Percentiles rank a stretch among this genome's conserved stretches.
Conservation (phyloP, 2,113 vertebrate genomes). For the Rhinoderma darwinii region DNA sequence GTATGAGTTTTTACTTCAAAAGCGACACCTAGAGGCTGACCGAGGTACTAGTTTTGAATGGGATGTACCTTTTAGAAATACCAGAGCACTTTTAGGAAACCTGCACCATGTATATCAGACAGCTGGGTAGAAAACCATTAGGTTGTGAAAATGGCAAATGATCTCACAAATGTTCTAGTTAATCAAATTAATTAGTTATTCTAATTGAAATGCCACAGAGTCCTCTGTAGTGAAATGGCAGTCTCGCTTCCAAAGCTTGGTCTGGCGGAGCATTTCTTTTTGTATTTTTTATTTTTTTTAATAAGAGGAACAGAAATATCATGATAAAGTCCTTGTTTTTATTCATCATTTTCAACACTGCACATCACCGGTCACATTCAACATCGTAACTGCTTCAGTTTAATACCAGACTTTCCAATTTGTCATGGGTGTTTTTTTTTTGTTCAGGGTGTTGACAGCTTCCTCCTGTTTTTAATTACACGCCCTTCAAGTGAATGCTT, state of each 20-base stretch:
- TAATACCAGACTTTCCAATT: background rate
- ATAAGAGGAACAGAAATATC: background rate
- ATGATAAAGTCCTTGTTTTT: background rate
- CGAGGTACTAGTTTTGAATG: background rate
- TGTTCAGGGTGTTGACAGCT: background rate
- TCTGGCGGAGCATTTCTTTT: background rate
- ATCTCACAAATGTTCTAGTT: background rate
- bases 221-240: background rate
- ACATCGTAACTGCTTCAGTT: background rate
- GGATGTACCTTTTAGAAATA: too few species aligned
- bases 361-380: background rate
- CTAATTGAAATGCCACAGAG: background rate
- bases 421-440: background rate
- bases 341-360: background rate
- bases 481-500: background rate
- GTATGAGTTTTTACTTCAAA: background rate
- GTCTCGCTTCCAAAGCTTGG: background rate
- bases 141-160: background rate
- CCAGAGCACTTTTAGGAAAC: background rate
- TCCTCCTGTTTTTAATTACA: background rate
- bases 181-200: constrained; percentile 2
- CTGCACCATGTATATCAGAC: background rate
- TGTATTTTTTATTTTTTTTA: too few species aligned
- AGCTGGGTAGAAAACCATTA: background rate
- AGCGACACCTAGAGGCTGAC: background rate